These are phyloP conservation scores for Equus quagga DNA, from an alignment of 2,113 vertebrate species.

Conservation along the genomic window DNA sequence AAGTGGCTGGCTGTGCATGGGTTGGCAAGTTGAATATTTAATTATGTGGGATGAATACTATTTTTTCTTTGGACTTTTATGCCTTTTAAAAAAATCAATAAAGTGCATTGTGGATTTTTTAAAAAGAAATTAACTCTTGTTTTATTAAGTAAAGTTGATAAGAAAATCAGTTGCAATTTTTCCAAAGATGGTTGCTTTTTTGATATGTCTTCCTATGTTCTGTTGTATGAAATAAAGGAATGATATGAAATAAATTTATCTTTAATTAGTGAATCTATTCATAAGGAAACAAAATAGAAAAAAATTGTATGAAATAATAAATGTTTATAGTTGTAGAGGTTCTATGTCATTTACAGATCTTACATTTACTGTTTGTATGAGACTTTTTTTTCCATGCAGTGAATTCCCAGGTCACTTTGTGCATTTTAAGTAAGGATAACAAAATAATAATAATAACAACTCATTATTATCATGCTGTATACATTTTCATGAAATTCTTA, in stretches of 20 bases:
- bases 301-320: conserved; percentile 12
- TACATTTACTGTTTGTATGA: background rate
- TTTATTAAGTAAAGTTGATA: background rate
- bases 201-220: background rate
- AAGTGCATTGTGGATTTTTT: background rate
- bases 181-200: background rate
- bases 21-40: conserved; percentile 89
- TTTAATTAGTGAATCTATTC: conserved; percentile 28
- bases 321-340: background rate
- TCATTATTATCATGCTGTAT: background rate
- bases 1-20: conserved; percentile 88
- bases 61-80: conserved; percentile 17
- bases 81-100: conserved; percentile 8
- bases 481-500: conserved; percentile 31
- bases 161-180: background rate
- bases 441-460: background rate
- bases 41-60: background rate
- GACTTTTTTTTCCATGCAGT: background rate
- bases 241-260: conserved; percentile 34
- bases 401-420: background rate
- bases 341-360: background rate
- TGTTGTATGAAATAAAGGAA: conserved; percentile 13
- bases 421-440: background rate
- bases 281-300: conserved; percentile 33
- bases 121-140: conserved; percentile 37